Conservation (phyloP, 2,113 vertebrate species). For the Anseranas semipalmata region DNA sequence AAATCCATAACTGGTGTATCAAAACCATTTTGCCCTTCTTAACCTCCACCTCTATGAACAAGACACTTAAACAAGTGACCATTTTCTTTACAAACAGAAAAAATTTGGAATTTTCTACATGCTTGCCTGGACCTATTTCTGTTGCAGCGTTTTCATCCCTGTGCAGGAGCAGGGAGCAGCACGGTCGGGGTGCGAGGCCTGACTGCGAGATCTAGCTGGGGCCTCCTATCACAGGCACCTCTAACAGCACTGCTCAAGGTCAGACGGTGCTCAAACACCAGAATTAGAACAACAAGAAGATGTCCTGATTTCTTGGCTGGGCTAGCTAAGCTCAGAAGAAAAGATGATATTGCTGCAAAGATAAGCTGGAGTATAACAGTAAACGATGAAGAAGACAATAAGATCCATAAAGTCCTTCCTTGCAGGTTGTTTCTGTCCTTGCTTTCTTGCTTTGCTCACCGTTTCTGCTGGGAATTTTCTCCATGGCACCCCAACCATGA, state of each 20-base stretch:
- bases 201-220: background rate
- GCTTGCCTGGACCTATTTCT: background rate
- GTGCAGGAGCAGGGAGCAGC: background rate
- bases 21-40: background rate
- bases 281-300: background rate
- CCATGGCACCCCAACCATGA: background rate
- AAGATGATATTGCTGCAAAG: background rate
- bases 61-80: background rate
- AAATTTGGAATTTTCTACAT: background rate
- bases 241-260: background rate
- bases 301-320: background rate
- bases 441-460: background rate
- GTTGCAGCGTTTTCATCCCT: fast-evolving
- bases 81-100: background rate
- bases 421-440: background rate
- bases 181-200: background rate
- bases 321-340: background rate
- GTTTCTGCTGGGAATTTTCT: background rate
- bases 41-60: background rate
- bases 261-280: too few species aligned
- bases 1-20: background rate
- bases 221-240: background rate
- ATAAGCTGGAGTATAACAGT: background rate
- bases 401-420: background rate
- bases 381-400: background rate